phyloP scores from a whole-genome alignment of 2,113 vertebrate species.

The Hystrix cristata region DNA sequence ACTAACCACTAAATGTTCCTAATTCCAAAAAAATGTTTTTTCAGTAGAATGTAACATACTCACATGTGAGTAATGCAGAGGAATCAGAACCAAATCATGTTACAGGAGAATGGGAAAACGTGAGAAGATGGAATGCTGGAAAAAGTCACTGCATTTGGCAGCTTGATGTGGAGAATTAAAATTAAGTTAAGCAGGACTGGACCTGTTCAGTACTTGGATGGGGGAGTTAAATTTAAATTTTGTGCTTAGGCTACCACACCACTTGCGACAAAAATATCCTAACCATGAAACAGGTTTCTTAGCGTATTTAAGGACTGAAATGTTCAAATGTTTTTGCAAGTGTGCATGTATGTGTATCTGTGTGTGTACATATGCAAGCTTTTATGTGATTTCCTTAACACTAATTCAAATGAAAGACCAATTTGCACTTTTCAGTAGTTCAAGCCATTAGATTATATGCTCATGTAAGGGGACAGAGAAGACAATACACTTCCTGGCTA shows the following conservation, averaged over 20 bases:
- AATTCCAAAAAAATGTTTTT: constrained; percentile 31
- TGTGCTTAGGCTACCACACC: background rate
- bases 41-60: constrained; percentile 20
- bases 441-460: background rate
- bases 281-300: constrained; percentile 28
- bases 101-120: background rate
- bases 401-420: background rate
- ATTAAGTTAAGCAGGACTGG: background rate
- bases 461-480: background rate
- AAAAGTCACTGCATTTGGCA: constrained; percentile 39
- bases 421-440: constrained; percentile 39
- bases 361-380: background rate
- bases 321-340: background rate
- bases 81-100: constrained; percentile 54
- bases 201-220: background rate
- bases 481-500: constrained; percentile 46
- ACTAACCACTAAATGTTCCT: constrained; percentile 10
- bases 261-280: constrained; percentile 30
- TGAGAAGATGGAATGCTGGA: background rate
- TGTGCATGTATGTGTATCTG: background rate
- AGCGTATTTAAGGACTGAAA: background rate
- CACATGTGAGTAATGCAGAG: constrained; percentile 39
- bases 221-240: background rate
- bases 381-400: constrained; percentile 52
- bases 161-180: background rate